Percentiles rank a stretch among this genome's conserved stretches.
phyloP scores from a whole-genome alignment of 2,888 invertebrate species.

The Leptarthrus brevirostris region DNA sequence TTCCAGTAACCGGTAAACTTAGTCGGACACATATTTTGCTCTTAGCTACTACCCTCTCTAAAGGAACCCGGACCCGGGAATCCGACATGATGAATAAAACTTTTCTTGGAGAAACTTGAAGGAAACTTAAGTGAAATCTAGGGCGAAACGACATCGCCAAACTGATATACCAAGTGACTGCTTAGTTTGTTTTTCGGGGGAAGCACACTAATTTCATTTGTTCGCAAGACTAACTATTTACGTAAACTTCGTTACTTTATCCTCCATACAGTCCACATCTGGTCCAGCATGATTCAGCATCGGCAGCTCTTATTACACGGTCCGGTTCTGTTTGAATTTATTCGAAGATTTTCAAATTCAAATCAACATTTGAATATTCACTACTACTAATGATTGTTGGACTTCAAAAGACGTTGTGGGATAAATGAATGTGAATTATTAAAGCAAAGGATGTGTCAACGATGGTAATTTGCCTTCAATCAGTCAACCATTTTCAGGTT shows the following conservation, averaged over 20 bases:
- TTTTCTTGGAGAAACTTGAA: slow-evolving; percentile 26
- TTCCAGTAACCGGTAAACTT: slow-evolving; percentile 38
- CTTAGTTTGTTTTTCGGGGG: slow-evolving; percentile 36
- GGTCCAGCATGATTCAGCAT: background rate
- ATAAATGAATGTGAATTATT: background rate
- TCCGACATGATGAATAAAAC: slow-evolving; percentile 14
- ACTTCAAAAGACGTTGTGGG: background rate
- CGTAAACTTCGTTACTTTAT: slow-evolving; percentile 43
- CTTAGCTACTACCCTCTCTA: no score
- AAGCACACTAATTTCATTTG: slow-evolving; percentile 50
- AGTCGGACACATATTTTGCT: slow-evolving; percentile 16
- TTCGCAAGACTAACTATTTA: slow-evolving; percentile 45
- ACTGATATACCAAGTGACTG: slow-evolving; percentile 44
- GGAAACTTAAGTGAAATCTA: slow-evolving; percentile 23
- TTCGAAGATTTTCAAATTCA: slow-evolving; percentile 29
- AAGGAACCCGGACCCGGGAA: background rate
- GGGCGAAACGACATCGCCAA: slow-evolving; percentile 24
- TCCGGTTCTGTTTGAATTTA: slow-evolving; percentile 3
- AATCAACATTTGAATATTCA: background rate
- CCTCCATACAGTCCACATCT: slow-evolving; percentile 24
- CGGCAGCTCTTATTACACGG: background rate
- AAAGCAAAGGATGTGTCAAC: no score
- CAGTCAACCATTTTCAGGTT: no score
- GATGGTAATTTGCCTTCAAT: no score
- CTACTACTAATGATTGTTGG: background rate